These are phyloP conservation scores for Chirona hameri DNA, from an alignment of 2,888 invertebrate genomes.

Conservation along the genomic window DNA sequence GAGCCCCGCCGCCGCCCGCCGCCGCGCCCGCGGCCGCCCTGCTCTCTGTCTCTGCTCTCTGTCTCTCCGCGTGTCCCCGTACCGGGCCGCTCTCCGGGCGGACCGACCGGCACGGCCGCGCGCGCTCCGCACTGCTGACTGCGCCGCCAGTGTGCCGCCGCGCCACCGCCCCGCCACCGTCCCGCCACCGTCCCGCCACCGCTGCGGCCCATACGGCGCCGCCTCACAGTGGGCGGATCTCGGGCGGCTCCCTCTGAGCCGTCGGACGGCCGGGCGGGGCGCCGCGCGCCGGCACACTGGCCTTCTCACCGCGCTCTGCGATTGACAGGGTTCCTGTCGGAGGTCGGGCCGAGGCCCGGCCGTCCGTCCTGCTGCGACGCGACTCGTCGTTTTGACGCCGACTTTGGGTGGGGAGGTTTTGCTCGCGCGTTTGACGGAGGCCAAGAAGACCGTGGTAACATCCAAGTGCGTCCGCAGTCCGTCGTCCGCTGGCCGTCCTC, in stretches of 20 bases:
- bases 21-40: constrained; percentile 30
- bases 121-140: constrained; percentile 30
- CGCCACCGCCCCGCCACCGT: constrained; percentile 32
- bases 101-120: constrained; percentile 1
- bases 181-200: no score
- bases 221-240: constrained; percentile 24
- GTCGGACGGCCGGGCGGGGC: not conserved
- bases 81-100: constrained; percentile 24
- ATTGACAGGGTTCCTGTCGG: constrained; percentile 31
- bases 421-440: no score
- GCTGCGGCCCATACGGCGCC: no score
- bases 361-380: not conserved
- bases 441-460: no score
- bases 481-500: not conserved
- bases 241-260: constrained; percentile 35
- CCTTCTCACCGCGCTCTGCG: constrained; percentile 22
- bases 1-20: constrained; percentile 22
- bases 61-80: no score
- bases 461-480: not conserved
- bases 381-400: not conserved
- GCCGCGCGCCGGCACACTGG: constrained; percentile 29
- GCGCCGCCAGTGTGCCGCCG: constrained; percentile 31
- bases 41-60: no score
- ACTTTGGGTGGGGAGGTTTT: no score
- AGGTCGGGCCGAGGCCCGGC: not conserved